These are phyloP conservation scores for Nyctibius grandis DNA, from an alignment of 2,797 vertebrate species.

Conservation along the genomic window DNA sequence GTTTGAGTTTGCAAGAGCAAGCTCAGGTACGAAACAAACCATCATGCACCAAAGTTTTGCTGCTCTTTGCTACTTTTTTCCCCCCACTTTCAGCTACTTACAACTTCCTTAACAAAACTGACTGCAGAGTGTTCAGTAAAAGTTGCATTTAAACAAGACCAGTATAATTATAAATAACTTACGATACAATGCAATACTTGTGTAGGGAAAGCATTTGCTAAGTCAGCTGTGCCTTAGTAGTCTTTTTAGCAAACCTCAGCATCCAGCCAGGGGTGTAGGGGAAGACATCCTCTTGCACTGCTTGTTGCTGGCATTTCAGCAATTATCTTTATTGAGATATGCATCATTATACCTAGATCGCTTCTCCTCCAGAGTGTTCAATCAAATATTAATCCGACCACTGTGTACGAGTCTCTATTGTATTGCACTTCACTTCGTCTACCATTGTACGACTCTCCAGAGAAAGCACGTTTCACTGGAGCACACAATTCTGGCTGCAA, in stretches of 20 bases:
- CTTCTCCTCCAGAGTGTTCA: neutral
- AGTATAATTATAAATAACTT: neutral
- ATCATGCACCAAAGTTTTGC: neutral
- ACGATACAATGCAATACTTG: neutral
- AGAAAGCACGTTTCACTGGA: neutral
- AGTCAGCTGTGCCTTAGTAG: neutral
- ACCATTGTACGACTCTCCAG: neutral
- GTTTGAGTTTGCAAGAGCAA: neutral
- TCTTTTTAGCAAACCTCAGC: slow-evolving; percentile 14
- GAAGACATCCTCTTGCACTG: neutral
- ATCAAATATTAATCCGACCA: neutral
- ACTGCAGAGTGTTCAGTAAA: neutral
- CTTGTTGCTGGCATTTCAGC: neutral
- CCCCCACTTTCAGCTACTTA: neutral
- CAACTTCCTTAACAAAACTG: neutral
- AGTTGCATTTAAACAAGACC: neutral
- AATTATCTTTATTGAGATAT: neutral
- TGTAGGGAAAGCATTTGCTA: neutral
- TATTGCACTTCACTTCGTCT: neutral
- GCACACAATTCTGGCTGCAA: neutral
- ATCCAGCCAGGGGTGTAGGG: neutral
- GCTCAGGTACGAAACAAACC: neutral
- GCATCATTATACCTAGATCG: neutral
- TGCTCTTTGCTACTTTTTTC: neutral
- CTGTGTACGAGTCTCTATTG: neutral